These are phyloP conservation scores for Eleginops maclovinus DNA, from an alignment of 2,113 vertebrate genomes.

Conservation along the genomic window DNA sequence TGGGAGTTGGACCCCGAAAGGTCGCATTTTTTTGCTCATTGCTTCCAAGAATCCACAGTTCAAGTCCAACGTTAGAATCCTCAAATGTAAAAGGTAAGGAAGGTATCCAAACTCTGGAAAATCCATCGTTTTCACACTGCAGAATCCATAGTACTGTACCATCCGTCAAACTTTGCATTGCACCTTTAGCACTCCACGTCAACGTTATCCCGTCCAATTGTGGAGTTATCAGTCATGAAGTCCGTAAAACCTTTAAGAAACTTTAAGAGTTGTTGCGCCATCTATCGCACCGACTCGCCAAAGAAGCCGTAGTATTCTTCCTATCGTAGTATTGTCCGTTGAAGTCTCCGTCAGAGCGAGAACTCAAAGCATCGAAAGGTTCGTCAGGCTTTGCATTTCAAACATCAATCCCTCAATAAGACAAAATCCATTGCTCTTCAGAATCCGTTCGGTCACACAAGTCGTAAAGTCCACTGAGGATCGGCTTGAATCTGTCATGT, in stretches of 20 bases:
- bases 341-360: not conserved
- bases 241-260: not conserved
- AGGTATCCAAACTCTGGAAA: too few species aligned
- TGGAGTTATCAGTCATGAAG: not conserved
- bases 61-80: not conserved
- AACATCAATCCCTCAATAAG: not conserved
- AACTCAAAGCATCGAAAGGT: not conserved
- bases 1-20: not conserved
- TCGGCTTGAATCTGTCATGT: not conserved
- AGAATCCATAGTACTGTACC: not conserved
- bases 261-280: not conserved
- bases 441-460: not conserved
- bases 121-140: too few species aligned
- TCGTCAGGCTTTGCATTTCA: not conserved
- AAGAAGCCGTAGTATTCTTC: not conserved
- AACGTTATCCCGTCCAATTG: not conserved
- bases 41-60: not conserved
- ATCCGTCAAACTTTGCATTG: not conserved
- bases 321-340: not conserved
- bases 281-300: not conserved
- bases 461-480: slow-evolving; percentile 13
- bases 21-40: too few species aligned
- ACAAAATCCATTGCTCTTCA: not conserved
- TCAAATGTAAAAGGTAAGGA: not conserved
- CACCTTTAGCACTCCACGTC: not conserved